Percentiles rank a stretch among this genome's conserved stretches.
These are phyloP conservation scores for Laothoe populi DNA, from an alignment of 2,888 invertebrate species.

Conservation along the genomic window DNA sequence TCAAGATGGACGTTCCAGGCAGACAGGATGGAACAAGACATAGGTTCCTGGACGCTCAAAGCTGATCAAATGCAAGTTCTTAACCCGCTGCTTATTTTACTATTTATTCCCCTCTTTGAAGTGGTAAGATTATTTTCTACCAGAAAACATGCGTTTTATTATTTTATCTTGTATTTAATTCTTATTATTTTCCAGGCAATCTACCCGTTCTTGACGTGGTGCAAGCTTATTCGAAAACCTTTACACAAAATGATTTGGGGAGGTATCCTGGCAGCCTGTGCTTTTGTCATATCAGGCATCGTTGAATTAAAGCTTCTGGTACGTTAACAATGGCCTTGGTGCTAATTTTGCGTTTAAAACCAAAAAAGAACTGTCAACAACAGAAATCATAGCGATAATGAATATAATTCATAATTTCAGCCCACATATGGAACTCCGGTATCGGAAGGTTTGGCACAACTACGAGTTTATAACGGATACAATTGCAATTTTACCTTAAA, in stretches of 20 bases:
- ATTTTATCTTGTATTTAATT: not conserved
- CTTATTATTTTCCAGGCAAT: conserved; percentile 73
- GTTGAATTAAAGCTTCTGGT: conserved; percentile 92
- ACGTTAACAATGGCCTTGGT: conserved; percentile 35
- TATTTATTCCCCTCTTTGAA: conserved; percentile 94
- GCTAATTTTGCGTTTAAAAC: not conserved
- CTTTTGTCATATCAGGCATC: conserved; percentile 95
- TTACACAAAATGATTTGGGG: conserved; percentile 95
- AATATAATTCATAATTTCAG: conserved; percentile 53
- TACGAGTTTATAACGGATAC: conserved; percentile 89
- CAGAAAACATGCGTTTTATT: not conserved
- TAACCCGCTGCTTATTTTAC: conserved; percentile 93
- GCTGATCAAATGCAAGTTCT: conserved; percentile 98
- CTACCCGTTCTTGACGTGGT: conserved; percentile 91
- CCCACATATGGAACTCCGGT: conserved; percentile 86
- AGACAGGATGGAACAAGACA: conserved; percentile 92
- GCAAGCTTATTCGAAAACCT: conserved; percentile 89
- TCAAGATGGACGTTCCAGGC: conserved; percentile 98
- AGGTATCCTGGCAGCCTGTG: conserved; percentile 92
- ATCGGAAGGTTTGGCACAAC: conserved; percentile 83
- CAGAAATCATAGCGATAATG: too few species aligned
- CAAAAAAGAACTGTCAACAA: not conserved
- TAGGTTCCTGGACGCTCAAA: conserved; percentile 90
- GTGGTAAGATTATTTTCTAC: conserved; percentile 65
- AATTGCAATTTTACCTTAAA: conserved; percentile 81